Base-by-base conservation (phyloP, 2,888 invertebrate genomes). In the Peribatodes rhomboidaria region DNA sequence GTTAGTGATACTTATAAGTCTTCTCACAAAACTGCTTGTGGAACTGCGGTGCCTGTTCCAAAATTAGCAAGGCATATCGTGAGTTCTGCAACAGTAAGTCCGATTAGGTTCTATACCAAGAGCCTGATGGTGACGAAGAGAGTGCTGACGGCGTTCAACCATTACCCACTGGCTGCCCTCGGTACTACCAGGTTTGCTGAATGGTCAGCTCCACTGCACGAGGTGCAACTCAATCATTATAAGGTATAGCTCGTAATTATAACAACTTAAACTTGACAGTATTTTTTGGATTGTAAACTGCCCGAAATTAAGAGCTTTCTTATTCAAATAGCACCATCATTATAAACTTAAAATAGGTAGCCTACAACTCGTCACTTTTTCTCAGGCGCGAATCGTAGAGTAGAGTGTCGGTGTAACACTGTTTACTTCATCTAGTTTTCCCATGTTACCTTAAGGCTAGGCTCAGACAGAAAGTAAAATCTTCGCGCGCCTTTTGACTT, bases 111-210 rank as follows among this genome's bases (percentile, higher is more conserved):
- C 72, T 96, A 95, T 65, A 95, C 95, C 56, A 97, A 97, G 83
- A 96, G 96, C 81, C 95, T 96, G 81, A 94, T 96, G 81, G 87
- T 94, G 20, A 95, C 96, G 6, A 92, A 92, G 70, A 94, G 94
- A 68, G 94, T 96, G 31, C 86, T 96, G 75, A 95, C 95, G 50
- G 96, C 96, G 42, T 96, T 96, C 86, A 97, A 97, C 84, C 97
- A 97, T 81, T 97, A 96, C 78, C 95, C 96, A 4, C 83, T 97
- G 70, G 93, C 94, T 61, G 93, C 94, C 62, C 79, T 96, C 27
- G 94, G 94, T 56, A 89, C 94, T 9, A 90, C 94, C 14, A 91
- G 94, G 18, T 90, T 93, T 70, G 86, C 91, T 14, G 94, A 94
- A 41, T 94, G 94, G 89, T 91, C 95, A 68, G 92, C 96, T 68